phyloP scores from a whole-genome alignment of 2,888 invertebrate species.

The Oxystoma pomonae region DNA sequence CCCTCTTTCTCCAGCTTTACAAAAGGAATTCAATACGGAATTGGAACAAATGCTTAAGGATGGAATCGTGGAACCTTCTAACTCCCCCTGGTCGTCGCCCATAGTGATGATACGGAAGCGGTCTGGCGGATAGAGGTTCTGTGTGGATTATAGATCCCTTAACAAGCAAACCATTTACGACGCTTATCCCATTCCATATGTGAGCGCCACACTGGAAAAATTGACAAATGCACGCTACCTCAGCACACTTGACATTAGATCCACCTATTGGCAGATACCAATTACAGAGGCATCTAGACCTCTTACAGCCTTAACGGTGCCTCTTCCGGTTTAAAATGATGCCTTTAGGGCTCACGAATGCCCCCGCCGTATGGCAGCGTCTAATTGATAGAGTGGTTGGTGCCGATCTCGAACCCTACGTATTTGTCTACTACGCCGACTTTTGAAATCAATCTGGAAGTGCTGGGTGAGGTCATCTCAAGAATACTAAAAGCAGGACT shows the following conservation, averaged over 20 bases:
- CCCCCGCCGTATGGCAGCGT: conserved; percentile 20
- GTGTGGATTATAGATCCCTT: not conserved
- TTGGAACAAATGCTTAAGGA: conserved; percentile 30
- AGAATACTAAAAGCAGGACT: conserved; percentile 26
- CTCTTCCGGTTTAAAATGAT: conserved; percentile 17
- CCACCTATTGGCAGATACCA: conserved; percentile 4
- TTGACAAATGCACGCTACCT: conserved; percentile 9
- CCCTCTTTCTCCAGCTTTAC: too few relatives aligned
- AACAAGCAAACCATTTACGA: conserved; percentile 8
- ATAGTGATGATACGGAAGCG: conserved; percentile 10
- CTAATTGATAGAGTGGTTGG: conserved; percentile 20
- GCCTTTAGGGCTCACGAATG: conserved; percentile 29
- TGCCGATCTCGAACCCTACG: conserved; percentile 17
- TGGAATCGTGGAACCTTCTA: conserved; percentile 28
- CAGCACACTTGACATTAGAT: conserved; percentile 10
- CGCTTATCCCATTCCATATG: conserved; percentile 11
- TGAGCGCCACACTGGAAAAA: conserved; percentile 14
- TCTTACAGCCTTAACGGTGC: not conserved
- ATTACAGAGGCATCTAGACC: not conserved
- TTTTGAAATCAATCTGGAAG: conserved; percentile 26
- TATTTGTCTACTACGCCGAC: conserved; percentile 20
- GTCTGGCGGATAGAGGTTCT: not conserved
- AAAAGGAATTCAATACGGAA: too few relatives aligned
- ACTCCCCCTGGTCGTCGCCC: conserved; percentile 35
- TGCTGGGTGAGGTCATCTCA: conserved; percentile 26